These are phyloP conservation scores for Pogonocherus hispidulus DNA, from an alignment of 2,888 invertebrate genomes.

Conservation along the genomic window DNA sequence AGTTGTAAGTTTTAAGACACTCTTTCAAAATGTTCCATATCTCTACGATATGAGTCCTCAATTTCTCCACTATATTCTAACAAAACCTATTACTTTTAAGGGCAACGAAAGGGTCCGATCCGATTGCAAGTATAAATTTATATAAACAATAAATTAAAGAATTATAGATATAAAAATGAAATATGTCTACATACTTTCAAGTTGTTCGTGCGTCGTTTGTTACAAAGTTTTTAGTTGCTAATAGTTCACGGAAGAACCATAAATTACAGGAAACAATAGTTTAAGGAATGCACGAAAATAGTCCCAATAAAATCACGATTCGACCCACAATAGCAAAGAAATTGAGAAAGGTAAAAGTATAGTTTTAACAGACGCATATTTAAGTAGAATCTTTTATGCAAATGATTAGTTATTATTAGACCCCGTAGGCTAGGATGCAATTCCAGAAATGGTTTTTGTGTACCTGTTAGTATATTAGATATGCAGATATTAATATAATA, in stretches of 20 bases:
- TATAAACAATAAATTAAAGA: conserved; percentile 48
- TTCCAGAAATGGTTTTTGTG: too few species aligned
- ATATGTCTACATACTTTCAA: conserved; percentile 43
- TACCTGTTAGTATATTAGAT: too few species aligned
- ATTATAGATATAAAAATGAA: conserved; percentile 48
- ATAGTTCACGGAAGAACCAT: conserved; percentile 7
- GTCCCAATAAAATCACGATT: conserved; percentile 11
- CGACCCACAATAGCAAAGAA: not conserved
- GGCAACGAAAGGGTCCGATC: not conserved
- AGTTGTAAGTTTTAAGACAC: too few species aligned
- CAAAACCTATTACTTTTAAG: conserved; percentile 3
- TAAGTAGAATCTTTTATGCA: too few species aligned
- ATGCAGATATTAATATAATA: too few species aligned
- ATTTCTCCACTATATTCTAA: not conserved
- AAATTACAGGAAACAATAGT: conserved; percentile 13
- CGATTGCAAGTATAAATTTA: conserved; percentile 7
- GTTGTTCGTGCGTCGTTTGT: conserved; percentile 46
- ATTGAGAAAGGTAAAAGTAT: too few species aligned
- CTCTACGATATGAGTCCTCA: too few species aligned
- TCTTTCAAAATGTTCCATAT: too few species aligned
- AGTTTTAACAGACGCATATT: too few species aligned
- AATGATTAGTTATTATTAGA: too few species aligned
- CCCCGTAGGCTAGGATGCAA: too few species aligned
- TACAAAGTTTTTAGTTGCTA: conserved; percentile 42
- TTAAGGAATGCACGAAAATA: conserved; percentile 8